Conservation (phyloP, 2,888 invertebrate species). For the Dasypolia templi region DNA sequence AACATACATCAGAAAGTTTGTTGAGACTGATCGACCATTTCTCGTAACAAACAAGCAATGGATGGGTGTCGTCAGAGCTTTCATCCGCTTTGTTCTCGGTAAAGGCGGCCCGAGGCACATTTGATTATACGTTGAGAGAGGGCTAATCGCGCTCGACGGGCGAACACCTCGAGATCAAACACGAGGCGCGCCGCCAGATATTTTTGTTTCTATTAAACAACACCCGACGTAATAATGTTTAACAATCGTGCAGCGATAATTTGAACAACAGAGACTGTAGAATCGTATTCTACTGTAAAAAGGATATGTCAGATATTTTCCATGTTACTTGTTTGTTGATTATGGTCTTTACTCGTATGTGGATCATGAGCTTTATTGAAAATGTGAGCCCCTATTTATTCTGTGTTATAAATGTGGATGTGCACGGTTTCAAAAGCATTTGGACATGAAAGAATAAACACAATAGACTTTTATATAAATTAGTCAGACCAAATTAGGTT, state of each 20-base stretch:
- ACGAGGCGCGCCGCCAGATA: slow-evolving; percentile 91
- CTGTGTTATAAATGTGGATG: not conserved
- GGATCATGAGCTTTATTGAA: not conserved
- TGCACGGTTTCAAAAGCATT: not conserved
- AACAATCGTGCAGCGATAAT: slow-evolving; percentile 91
- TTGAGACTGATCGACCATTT: not conserved
- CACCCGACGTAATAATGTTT: slow-evolving; percentile 91
- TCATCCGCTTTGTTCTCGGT: slow-evolving; percentile 68
- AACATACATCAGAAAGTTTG: slow-evolving; percentile 62
- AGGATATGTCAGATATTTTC: not conserved
- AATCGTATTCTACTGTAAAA: slow-evolving; percentile 63
- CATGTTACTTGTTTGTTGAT: not conserved
- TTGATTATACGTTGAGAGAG: slow-evolving; percentile 90
- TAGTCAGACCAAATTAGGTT: not conserved
- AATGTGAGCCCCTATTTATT: not conserved
- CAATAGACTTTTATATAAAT: not conserved
- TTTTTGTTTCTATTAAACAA: slow-evolving; percentile 91
- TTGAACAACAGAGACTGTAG: slow-evolving; percentile 78
- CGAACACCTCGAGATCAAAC: slow-evolving; percentile 91
- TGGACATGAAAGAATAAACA: not conserved
- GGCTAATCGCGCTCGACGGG: slow-evolving; percentile 90
- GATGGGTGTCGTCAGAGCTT: slow-evolving; percentile 51
- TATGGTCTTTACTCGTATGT: not conserved
- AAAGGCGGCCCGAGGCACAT: slow-evolving; percentile 86
- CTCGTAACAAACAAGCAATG: slow-evolving; percentile 70